Conservation (phyloP, 2,113 vertebrate species). For the Catagonus wagneri region DNA sequence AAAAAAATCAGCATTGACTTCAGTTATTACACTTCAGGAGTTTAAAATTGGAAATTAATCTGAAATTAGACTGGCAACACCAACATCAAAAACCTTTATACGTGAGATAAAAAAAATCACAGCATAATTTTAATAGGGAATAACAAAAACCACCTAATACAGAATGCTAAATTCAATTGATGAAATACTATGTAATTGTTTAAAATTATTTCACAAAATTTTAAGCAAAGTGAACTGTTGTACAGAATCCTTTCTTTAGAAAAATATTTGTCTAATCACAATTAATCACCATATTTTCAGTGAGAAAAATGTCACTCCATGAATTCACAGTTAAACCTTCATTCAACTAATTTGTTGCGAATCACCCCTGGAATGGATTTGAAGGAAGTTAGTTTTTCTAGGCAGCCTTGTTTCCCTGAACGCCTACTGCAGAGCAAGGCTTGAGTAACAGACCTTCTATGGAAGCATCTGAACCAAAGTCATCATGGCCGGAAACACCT, state of each 20-base stretch:
- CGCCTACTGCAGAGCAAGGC: background rate
- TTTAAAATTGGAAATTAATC: too few relatives aligned
- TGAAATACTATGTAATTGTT: too few relatives aligned
- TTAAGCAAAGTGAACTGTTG: background rate
- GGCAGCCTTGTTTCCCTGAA: background rate
- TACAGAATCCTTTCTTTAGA: background rate
- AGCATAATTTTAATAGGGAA: too few relatives aligned
- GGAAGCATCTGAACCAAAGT: background rate
- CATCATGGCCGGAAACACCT: background rate
- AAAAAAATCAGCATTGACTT: too few relatives aligned
- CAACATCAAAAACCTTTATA: too few relatives aligned
- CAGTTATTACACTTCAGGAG: too few relatives aligned
- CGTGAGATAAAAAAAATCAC: too few relatives aligned
- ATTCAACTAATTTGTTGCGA: background rate
- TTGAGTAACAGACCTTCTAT: rapidly evolving
- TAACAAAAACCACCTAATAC: too few relatives aligned
- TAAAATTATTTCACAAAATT: background rate
- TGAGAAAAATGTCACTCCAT: background rate
- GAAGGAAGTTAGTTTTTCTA: background rate
- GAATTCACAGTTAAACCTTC: background rate
- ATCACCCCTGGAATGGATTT: background rate
- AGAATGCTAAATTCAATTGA: too few relatives aligned
- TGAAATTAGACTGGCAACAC: too few relatives aligned
- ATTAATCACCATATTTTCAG: background rate
- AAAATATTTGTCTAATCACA: background rate